Evolutionary conservation across 2,888 invertebrate species (phyloP).

Genomic region (Charanyca ferruginea): DNA sequence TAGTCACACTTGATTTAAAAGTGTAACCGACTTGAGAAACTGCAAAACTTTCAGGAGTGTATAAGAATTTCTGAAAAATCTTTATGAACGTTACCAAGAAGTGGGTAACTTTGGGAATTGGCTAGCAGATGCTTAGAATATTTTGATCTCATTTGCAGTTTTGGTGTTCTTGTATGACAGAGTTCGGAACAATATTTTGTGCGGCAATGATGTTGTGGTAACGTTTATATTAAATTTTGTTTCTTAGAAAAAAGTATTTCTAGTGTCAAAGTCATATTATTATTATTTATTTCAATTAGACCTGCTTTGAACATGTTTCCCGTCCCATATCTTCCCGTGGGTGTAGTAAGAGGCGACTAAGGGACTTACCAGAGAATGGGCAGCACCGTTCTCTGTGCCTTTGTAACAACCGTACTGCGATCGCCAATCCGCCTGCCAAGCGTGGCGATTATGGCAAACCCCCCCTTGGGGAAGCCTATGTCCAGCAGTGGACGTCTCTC

Average conservation of each 20-base stretch:
- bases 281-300: too few relatives aligned
- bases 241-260: not conserved
- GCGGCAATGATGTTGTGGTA: not conserved
- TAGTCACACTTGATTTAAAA: constrained; percentile 41
- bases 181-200: constrained; percentile 36
- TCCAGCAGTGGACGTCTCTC: too few relatives aligned
- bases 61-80: constrained; percentile 59
- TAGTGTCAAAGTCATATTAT: too few relatives aligned
- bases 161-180: constrained; percentile 17
- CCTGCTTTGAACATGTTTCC: too few relatives aligned
- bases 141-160: constrained; percentile 36
- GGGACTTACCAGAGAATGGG: too few relatives aligned
- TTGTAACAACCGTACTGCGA: too few relatives aligned
- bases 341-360: too few relatives aligned
- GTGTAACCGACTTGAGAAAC: constrained; percentile 40
- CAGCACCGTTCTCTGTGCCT: too few relatives aligned
- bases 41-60: constrained; percentile 42
- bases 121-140: constrained; percentile 31
- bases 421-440: too few relatives aligned
- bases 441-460: too few relatives aligned
- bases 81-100: constrained; percentile 30
- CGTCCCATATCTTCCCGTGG: too few relatives aligned
- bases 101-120: constrained; percentile 54
- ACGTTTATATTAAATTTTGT: not conserved
- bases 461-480: too few relatives aligned